Base-by-base conservation (phyloP, 2,888 invertebrate genomes). In the Drosophila demipolita region DNA sequence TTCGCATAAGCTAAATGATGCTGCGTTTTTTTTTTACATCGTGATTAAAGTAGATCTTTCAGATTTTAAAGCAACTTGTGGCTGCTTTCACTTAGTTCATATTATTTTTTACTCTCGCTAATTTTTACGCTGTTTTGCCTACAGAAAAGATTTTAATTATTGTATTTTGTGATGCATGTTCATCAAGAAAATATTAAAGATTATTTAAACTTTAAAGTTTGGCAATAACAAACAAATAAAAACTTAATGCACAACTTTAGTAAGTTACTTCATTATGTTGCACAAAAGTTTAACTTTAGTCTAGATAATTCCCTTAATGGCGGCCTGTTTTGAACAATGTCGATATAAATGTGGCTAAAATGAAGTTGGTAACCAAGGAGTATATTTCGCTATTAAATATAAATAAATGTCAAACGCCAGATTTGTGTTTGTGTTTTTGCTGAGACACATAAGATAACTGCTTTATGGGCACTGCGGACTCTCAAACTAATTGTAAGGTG, bases 401-500 rank as follows among this genome's bases (percentile, higher is more conserved):
- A 12, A 5, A 29, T 29, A 15, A 29, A 35, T 40, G 54, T 33
- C 33, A 40, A 40, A 23, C 20, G 36, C 6, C 20, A 33, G 29
- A 38, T 26, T 32, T 36, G 11, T 38, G 35, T 53, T 36, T 23
- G 17, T 53, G 60, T 45, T 54, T 60, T 54, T 64, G 67, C 69
- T 73, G 48, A 54, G 53, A 68, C 75, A 64, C 69, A 72, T 80
- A 74, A 78, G 75, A 64, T 66, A 71, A 70, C 68, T 70, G 73
- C 70, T 60, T 71, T 73, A 66, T 65, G 59, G 54, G 52, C 32
- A 63, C 66, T 55, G 69, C 40, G 61, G n/a, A 48, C 49, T n/a
- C 38, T 45, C 55, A 71, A 77, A 83, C 81, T 81, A 87, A 85
- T 83, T 87, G 84, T 81, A 73, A 77, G 60, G 67, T 73, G 73